These are phyloP conservation scores for Lasius fuliginosus DNA, from an alignment of 2,888 invertebrate genomes.

Conservation along the genomic window DNA sequence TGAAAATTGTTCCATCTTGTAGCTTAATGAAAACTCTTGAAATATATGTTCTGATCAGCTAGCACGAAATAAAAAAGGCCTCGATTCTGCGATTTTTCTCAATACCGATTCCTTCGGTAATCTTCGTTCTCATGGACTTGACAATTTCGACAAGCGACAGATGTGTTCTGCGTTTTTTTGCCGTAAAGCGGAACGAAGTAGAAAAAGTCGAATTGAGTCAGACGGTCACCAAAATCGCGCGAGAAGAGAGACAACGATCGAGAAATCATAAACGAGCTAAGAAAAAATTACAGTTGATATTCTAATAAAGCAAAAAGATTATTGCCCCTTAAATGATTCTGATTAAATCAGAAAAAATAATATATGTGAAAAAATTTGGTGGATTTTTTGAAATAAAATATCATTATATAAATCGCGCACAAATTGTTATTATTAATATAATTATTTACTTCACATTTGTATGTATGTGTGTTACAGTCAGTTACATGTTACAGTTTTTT, in stretches of 20 bases:
- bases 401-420: background rate
- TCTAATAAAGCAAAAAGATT: constrained; percentile 22
- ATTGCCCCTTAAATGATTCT: constrained; percentile 6
- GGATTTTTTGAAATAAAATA: constrained; percentile 5
- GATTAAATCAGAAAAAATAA: constrained; percentile 17
- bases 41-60: constrained; percentile 1
- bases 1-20: background rate
- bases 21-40: constrained; percentile 1
- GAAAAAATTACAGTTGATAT: constrained; percentile 32
- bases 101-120: constrained; percentile 11
- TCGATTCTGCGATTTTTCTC: constrained; percentile 29
- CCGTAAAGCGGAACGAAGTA: constrained; percentile 6
- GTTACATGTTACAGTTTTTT: background rate
- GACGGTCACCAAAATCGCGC: constrained; percentile 8
- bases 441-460: background rate
- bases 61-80: background rate
- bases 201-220: constrained; percentile 21
- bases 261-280: constrained; percentile 25
- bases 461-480: background rate
- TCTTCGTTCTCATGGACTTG: constrained; percentile 9
- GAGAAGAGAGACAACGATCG: constrained; percentile 21
- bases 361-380: constrained; percentile 17
- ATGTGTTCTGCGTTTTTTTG: constrained; percentile 43
- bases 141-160: constrained; percentile 50
- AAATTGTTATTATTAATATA: constrained; percentile 14